phyloP scores from a whole-genome alignment of 2,113 vertebrate species.

The Mesoclemmys tuberculata region DNA sequence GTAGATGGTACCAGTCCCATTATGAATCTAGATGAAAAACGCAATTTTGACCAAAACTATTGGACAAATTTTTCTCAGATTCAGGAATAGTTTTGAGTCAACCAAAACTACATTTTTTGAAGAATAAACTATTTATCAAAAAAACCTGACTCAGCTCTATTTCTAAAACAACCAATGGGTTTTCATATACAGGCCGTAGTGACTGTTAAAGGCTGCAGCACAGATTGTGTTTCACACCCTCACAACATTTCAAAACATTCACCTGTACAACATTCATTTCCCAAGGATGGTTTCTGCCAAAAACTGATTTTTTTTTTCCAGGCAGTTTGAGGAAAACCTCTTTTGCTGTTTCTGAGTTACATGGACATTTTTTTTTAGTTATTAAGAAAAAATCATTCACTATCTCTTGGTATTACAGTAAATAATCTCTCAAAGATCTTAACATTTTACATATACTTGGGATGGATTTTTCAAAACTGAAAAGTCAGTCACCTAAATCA shows the following conservation, averaged over 20 bases:
- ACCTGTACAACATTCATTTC: neutral
- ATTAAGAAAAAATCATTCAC: neutral
- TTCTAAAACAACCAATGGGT: neutral
- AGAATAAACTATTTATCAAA: neutral
- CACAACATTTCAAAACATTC: neutral
- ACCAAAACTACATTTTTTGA: neutral
- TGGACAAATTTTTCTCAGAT: too few species aligned
- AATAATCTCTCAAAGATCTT: neutral
- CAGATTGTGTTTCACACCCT: neutral
- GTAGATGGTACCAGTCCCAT: too few species aligned
- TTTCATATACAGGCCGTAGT: neutral
- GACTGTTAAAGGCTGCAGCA: neutral
- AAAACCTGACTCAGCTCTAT: neutral
- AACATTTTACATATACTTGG: neutral
- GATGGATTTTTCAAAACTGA: neutral
- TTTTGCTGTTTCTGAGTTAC: neutral
- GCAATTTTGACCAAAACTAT: too few species aligned
- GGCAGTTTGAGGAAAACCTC: neutral
- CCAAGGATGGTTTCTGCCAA: neutral
- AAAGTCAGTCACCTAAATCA: neutral
- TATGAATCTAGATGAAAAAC: too few species aligned
- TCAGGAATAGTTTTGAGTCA: neutral
- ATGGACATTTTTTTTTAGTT: neutral
- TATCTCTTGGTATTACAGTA: neutral
- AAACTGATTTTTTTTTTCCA: neutral